These are phyloP conservation scores for Proteles cristata DNA, from an alignment of 2,113 vertebrate genomes.

Conservation along the genomic window DNA sequence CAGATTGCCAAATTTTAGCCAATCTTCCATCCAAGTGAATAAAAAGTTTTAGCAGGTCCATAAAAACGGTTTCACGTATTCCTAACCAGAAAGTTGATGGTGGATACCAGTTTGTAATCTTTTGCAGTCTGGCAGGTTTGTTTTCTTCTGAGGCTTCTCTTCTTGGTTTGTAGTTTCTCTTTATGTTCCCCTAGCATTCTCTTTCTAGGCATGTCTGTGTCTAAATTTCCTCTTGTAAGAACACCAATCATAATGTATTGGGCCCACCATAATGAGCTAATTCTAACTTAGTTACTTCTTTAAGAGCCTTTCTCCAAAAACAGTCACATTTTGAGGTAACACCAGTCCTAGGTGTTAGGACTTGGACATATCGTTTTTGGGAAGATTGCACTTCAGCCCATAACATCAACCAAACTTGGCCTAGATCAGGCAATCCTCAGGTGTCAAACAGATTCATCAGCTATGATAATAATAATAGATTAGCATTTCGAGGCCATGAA, in stretches of 20 bases:
- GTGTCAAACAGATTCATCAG: not conserved
- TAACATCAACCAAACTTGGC: not conserved
- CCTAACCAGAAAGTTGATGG: not conserved
- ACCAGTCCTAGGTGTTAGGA: not conserved
- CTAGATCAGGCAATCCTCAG: not conserved
- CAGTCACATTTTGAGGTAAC: not conserved
- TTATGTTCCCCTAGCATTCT: not conserved
- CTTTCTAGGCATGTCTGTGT: not conserved
- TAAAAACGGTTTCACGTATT: conserved; percentile 23
- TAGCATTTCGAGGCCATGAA: not conserved
- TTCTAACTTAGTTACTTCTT: not conserved
- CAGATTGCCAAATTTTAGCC: conserved; percentile 7
- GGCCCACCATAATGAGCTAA: not conserved
- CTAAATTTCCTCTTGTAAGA: not conserved
- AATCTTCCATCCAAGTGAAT: conserved; percentile 19
- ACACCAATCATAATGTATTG: not conserved
- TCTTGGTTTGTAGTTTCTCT: not conserved
- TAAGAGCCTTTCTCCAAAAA: not conserved
- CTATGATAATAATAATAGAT: not conserved
- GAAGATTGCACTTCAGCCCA: not conserved
- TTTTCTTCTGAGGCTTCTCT: not conserved
- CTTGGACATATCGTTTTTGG: not conserved
- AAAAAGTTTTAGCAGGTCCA: conserved; percentile 35
- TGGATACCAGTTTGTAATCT: not conserved
- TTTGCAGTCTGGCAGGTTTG: not conserved